These are phyloP conservation scores for Heliconius erato DNA, from an alignment of 2,888 invertebrate genomes.

Conservation along the genomic window DNA sequence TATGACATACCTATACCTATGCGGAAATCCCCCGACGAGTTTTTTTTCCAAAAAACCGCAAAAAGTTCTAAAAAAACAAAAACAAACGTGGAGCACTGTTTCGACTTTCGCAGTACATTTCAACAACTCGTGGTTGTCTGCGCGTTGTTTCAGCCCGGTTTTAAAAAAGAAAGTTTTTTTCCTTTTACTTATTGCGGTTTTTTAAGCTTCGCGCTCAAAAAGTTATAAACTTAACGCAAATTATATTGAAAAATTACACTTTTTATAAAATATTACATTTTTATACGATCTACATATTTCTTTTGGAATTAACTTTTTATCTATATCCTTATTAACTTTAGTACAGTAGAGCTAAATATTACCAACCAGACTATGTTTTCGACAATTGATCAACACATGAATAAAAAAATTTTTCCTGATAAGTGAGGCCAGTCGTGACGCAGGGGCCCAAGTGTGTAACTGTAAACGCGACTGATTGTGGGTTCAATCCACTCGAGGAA, in stretches of 20 bases:
- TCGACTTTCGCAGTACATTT: slow-evolving; percentile 41
- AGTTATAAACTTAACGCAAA: not conserved
- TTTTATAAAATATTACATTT: not conserved
- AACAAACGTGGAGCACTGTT: slow-evolving; percentile 32
- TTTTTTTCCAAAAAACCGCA: slow-evolving; percentile 41
- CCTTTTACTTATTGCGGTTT: not conserved
- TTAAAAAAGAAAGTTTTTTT: slow-evolving; percentile 21
- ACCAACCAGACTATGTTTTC: too few species aligned
- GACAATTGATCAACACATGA: too few species aligned
- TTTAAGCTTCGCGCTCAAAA: not conserved
- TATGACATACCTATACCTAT: not conserved
- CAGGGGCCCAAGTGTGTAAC: too few species aligned
- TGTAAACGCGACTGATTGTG: too few species aligned
- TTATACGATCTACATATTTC: not conserved
- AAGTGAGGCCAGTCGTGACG: too few species aligned
- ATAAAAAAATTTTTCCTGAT: too few species aligned
- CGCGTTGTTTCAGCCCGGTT: slow-evolving; percentile 26
- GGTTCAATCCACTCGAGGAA: too few species aligned
- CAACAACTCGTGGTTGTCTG: slow-evolving; percentile 33
- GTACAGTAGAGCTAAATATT: too few species aligned
- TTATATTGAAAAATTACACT: not conserved
- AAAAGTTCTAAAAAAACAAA: slow-evolving; percentile 39
- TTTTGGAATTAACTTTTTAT: too few species aligned
- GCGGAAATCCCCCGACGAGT: slow-evolving; percentile 16
- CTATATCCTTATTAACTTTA: too few species aligned